phyloP scores from a whole-genome alignment of 2,797 vertebrate species.

The Eurystomus glaucurus region DNA sequence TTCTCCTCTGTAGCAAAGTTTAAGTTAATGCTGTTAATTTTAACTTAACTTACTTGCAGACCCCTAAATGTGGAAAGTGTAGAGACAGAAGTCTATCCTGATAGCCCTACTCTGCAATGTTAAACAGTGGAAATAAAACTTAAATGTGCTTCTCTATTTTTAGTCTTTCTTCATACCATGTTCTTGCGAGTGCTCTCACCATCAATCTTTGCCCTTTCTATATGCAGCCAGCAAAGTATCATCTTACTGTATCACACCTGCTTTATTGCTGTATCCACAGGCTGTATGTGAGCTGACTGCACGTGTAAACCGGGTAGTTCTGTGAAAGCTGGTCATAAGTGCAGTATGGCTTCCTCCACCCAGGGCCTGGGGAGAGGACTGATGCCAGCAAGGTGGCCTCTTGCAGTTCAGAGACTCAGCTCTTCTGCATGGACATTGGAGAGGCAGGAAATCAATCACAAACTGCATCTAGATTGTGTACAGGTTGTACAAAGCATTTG shows the following conservation, averaged over 20 bases:
- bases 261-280: not conserved
- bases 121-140: slow-evolving; percentile 39
- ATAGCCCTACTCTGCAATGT: not conserved
- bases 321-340: not conserved
- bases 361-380: not conserved
- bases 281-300: not conserved
- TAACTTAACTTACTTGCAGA: not conserved
- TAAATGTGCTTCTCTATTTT: slow-evolving; percentile 39
- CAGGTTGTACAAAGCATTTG: rapidly evolving
- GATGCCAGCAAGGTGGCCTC: rapidly evolving
- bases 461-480: not conserved
- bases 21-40: not conserved
- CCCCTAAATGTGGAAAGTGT: not conserved
- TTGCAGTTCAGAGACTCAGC: not conserved
- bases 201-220: slow-evolving; percentile 35
- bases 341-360: not conserved
- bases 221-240: not conserved
- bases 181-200: not conserved
- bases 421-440: rapidly evolving
- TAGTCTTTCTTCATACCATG: slow-evolving; percentile 24
- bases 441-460: not conserved
- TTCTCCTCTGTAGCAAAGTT: not conserved
- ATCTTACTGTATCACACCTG: not conserved
- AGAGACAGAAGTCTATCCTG: not conserved
- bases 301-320: not conserved